Evolutionary conservation across 2,888 invertebrate species (phyloP).

Genomic region (Coelogynopora nodosa): DNA sequence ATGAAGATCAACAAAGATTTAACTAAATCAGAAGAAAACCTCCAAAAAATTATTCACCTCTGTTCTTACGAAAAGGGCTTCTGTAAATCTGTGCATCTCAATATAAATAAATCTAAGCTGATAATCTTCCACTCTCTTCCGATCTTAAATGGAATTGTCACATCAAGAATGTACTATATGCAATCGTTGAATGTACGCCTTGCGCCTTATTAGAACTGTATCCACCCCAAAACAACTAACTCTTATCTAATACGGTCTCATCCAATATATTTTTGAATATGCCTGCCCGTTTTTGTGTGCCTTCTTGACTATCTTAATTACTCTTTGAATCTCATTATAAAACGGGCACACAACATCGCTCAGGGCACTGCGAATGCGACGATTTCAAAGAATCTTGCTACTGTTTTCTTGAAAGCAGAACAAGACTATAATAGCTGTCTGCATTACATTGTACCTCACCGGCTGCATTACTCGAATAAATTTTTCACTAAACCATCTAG

Average conservation of each 20-base stretch:
- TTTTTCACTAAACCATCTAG: constrained; percentile 17
- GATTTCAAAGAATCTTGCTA: constrained; percentile 14
- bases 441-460: constrained; percentile 8
- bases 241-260: neutral
- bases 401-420: constrained; percentile 8
- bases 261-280: neutral
- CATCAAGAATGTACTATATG: neutral
- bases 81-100: neutral
- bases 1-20: neutral
- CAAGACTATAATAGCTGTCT: constrained; percentile 11
- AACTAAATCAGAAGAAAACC: neutral
- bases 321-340: constrained; percentile 16
- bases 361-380: constrained; percentile 28
- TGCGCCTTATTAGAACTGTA: neutral
- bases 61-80: neutral
- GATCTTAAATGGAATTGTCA: neutral
- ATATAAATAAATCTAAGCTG: neutral
- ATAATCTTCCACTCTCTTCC: neutral
- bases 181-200: neutral
- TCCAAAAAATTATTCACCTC: neutral
- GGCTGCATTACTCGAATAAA: constrained; percentile 13
- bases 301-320: constrained; percentile 1
- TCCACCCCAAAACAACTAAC: too few relatives aligned
- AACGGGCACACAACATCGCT: constrained; percentile 11
- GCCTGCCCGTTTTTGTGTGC: neutral